phyloP scores from a whole-genome alignment of 2,888 invertebrate genomes.

The Patella pellucida region DNA sequence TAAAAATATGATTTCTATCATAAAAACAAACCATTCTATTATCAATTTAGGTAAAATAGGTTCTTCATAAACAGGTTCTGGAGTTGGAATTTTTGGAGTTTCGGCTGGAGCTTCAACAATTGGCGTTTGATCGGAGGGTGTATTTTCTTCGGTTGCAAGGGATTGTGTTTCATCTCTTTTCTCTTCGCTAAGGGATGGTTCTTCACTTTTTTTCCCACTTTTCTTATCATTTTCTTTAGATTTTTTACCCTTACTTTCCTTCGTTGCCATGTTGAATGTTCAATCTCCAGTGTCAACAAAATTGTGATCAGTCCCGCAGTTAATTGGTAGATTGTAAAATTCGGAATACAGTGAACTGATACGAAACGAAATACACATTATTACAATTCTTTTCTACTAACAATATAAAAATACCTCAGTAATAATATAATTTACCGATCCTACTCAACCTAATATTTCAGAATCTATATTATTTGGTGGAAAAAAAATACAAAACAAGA shows the following conservation, averaged over 20 bases:
- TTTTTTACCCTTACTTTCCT: conserved; percentile 52
- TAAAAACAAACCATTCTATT: conserved; percentile 55
- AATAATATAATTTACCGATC: no score
- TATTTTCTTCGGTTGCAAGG: conserved; percentile 23
- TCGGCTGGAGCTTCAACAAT: conserved; percentile 29
- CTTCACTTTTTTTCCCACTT: conserved; percentile 58
- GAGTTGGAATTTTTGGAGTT: conserved; percentile 50
- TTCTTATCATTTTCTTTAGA: conserved; percentile 50
- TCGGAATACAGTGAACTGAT: no score
- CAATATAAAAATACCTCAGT: no score
- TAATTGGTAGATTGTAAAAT: conserved; percentile 12
- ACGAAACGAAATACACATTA: no score
- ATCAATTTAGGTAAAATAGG: conserved; percentile 66
- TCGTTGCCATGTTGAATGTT: conserved; percentile 59
- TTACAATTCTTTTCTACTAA: no score
- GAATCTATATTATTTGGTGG: no score
- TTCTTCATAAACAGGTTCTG: conserved; percentile 67
- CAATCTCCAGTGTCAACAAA: conserved; percentile 36
- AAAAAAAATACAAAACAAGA: no score
- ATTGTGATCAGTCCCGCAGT: conserved; percentile 32
- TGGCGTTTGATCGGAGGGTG: neutral
- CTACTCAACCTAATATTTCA: no score
- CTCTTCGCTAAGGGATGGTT: conserved; percentile 45
- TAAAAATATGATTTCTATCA: neutral
- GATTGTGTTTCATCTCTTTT: conserved; percentile 49